Percentiles rank a stretch among this genome's conserved stretches.
phyloP scores from a whole-genome alignment of 2,888 invertebrate species.

The Drosophila fungiperda region DNA sequence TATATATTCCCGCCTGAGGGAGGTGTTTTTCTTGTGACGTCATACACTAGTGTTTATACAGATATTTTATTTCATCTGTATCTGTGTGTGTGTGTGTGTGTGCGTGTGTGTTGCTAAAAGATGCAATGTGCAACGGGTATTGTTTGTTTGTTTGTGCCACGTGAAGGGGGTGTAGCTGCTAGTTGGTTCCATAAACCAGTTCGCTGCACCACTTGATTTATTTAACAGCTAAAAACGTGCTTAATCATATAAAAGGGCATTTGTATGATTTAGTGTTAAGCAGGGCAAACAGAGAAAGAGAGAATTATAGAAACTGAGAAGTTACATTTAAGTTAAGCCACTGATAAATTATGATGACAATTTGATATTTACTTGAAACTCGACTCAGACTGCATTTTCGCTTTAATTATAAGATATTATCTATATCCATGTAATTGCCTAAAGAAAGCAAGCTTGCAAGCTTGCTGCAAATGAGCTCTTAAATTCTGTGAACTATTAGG shows the following conservation, averaged over 20 bases:
- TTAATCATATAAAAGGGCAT: constrained; percentile 83
- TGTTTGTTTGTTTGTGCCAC: constrained; percentile 63
- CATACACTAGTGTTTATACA: constrained; percentile 33
- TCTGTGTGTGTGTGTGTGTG: background rate
- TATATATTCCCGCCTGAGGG: background rate
- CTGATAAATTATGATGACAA: constrained; percentile 45
- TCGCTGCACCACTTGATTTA: constrained; percentile 76
- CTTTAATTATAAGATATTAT: background rate
- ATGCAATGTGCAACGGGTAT: constrained; percentile 33
- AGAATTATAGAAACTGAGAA: constrained; percentile 20
- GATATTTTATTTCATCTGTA: constrained; percentile 46
- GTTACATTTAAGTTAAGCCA: constrained; percentile 17
- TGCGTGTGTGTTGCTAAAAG: constrained; percentile 4
- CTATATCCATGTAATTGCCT: background rate
- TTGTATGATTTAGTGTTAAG: constrained; percentile 74
- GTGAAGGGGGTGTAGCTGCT: constrained; percentile 23
- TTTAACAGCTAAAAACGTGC: constrained; percentile 81
- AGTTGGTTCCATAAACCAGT: constrained; percentile 60
- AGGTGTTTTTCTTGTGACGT: constrained; percentile 26
- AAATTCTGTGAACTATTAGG: background rate
- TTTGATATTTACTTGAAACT: constrained; percentile 18
- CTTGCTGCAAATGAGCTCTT: background rate
- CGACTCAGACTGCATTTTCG: background rate
- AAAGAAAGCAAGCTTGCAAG: background rate
- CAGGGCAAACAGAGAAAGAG: constrained; percentile 41